Evolutionary conservation across 2,113 vertebrate genomes (phyloP).

Genomic region (Cyprinodon tularosa): DNA sequence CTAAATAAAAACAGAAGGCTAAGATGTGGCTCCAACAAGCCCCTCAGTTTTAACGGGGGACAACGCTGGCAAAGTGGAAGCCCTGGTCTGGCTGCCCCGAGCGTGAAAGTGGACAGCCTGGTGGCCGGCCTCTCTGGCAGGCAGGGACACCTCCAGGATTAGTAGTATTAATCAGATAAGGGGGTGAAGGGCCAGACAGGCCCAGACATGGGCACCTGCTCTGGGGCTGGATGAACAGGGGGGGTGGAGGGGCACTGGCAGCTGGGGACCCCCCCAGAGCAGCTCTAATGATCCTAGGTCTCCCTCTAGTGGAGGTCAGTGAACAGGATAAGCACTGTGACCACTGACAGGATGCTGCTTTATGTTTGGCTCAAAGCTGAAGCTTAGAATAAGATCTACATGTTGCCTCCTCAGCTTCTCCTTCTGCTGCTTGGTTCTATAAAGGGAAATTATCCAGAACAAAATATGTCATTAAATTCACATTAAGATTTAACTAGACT

Average conservation of each 20-base stretch:
- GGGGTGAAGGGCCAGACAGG: slow-evolving; percentile 69
- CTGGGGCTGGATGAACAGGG: slow-evolving; percentile 53
- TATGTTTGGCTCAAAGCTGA: not conserved
- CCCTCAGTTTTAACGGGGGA: slow-evolving; percentile 35
- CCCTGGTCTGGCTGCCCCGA: slow-evolving; percentile 57
- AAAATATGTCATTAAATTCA: too few species aligned
- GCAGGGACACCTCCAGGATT: slow-evolving; percentile 87
- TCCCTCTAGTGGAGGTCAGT: slow-evolving; percentile 88
- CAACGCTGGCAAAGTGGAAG: slow-evolving; percentile 57
- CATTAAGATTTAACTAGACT: too few species aligned
- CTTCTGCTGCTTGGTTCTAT: not conserved
- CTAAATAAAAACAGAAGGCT: slow-evolving; percentile 54
- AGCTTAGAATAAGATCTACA: not conserved
- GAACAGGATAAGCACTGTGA: not conserved
- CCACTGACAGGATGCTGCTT: not conserved
- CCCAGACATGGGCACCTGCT: slow-evolving; percentile 79
- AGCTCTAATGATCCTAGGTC: slow-evolving; percentile 77
- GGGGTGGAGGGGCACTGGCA: slow-evolving; percentile 16
- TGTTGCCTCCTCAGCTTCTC: not conserved
- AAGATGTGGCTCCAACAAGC: slow-evolving; percentile 76
- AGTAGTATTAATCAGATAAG: slow-evolving; percentile 91
- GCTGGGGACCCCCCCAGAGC: slow-evolving; percentile 54
- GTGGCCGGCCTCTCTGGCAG: slow-evolving; percentile 83
- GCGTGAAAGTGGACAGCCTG: slow-evolving; percentile 80
- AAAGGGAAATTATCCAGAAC: too few species aligned